Percentiles rank a stretch among this genome's conserved stretches.
Conservation (phyloP, 2,113 vertebrate species). For the Sterrhoptilus dennistouni region DNA sequence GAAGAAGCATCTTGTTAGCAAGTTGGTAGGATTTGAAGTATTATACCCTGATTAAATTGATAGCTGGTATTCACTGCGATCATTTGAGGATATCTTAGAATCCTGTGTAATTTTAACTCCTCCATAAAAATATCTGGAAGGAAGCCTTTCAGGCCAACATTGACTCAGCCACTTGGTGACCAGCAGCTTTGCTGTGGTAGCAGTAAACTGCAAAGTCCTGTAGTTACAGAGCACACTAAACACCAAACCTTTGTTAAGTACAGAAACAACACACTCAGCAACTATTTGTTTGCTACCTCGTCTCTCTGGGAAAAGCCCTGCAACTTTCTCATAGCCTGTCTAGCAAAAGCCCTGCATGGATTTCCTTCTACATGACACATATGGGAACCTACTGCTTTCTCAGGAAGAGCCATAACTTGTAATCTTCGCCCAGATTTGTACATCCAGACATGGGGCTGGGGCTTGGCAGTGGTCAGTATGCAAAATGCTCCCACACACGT, state of each 20-base stretch:
- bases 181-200: constrained; percentile 39
- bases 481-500: constrained; percentile 5
- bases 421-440: neutral
- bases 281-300: neutral
- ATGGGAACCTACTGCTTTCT: neutral
- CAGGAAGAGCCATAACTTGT: neutral
- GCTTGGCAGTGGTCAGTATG: constrained; percentile 31
- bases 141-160: neutral
- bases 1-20: neutral
- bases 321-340: neutral
- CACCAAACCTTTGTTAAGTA: neutral
- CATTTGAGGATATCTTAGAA: neutral
- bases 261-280: constrained; percentile 33
- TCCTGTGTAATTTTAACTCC: neutral
- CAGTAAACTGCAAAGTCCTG: neutral
- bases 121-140: neutral
- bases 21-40: neutral
- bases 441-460: neutral
- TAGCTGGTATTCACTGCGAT: neutral
- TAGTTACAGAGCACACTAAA: neutral
- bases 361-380: neutral
- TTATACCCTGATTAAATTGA: constrained; percentile 13
- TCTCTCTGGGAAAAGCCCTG: neutral
- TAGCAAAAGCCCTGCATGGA: neutral
- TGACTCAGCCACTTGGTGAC: constrained; percentile 18